Evolutionary conservation across 1,140 invertebrate genomes (phyloP), one percentile per base, ranked within the genome.

Genomic region (Cotesia typhae): DNA sequence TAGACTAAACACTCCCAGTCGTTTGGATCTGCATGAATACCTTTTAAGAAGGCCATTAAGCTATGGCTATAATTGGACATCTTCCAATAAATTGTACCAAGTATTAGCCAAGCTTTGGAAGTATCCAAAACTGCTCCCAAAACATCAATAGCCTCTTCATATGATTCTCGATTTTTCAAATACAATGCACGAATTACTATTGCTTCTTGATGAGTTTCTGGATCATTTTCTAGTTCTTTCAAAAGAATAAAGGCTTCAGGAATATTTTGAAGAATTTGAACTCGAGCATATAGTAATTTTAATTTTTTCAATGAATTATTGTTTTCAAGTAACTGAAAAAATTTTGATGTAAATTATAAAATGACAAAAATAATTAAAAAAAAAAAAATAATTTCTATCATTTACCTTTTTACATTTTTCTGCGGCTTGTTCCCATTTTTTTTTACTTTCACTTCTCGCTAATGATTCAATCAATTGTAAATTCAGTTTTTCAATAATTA

Each of bases 1-100:
- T 92, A 91, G 47, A 93, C 82, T 84, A 95, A 94, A 77, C 91
- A 92, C 74, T 91, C 88, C 78, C 90, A 91, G 84, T 91, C 90
- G 75, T 92, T 89, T 2, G 92, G 89, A 83, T 95, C 90, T 12
- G 91, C 78, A 80, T 94, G 92, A 2, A 94, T 91, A 47, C 94
- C 91, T 88, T 93, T 92, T 12, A 94, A 84, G 77, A 94, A 88
- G 73, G 89, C 88, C 72, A 90, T 88, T 35, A 92, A 82, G 74
- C 90, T 89, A 74, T 91, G 89, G 28, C 90, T 84, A 83, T 89
- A 90, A 57, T 93, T 82, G 35, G 87, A 79, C 47, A 91, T 79
- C 79, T 91, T 83, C 89, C 91, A 92, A 79, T 93, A 89, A 67
- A 92, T 86, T 80, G 89, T 89, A 10, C 92, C 94, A 41, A 92